Evolutionary conservation across 2,888 invertebrate genomes (phyloP).

Genomic region (Drosophila siamana): DNA sequence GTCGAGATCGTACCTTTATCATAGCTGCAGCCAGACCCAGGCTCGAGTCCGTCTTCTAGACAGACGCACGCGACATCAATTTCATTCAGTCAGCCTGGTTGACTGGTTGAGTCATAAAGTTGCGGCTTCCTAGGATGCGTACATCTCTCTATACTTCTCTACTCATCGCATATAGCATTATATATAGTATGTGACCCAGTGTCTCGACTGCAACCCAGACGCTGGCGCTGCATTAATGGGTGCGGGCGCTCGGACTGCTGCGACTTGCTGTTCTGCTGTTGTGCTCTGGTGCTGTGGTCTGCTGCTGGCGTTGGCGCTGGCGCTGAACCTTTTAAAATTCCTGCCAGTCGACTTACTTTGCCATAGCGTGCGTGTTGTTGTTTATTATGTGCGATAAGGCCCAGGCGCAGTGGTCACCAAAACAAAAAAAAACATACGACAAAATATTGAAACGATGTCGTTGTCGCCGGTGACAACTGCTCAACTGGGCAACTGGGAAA

Average conservation of each 20-base stretch:
- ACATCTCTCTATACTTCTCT: background rate
- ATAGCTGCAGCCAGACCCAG: slow-evolving; percentile 33
- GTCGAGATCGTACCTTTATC: slow-evolving; percentile 65
- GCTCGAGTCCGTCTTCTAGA: slow-evolving; percentile 52
- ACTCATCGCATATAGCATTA: background rate
- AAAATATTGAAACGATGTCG: slow-evolving; percentile 67
- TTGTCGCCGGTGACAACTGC: slow-evolving; percentile 41
- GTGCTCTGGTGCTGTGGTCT: slow-evolving; percentile 35
- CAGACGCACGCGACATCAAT: slow-evolving; percentile 79
- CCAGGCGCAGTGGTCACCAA: slow-evolving; percentile 56
- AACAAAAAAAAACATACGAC: slow-evolving; percentile 22
- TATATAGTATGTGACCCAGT: slow-evolving; percentile 67
- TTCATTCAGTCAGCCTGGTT: slow-evolving; percentile 48
- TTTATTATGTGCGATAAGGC: slow-evolving; percentile 77
- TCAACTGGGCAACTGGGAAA: slow-evolving; percentile 45
- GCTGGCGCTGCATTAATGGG: slow-evolving; percentile 43
- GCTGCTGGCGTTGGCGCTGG: slow-evolving; percentile 43
- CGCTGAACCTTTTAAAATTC: slow-evolving; percentile 84
- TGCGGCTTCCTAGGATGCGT: slow-evolving; percentile 65
- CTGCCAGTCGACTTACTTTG: slow-evolving; percentile 70
- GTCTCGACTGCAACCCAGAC: slow-evolving; percentile 36
- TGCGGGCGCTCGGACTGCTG: slow-evolving; percentile 32
- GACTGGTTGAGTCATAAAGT: slow-evolving; percentile 76
- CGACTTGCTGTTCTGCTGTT: slow-evolving; percentile 15
- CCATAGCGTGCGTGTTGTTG: slow-evolving; percentile 71